Evolutionary conservation across 2,113 vertebrate genomes (phyloP).

Genomic region (Sigmodon hispidus): DNA sequence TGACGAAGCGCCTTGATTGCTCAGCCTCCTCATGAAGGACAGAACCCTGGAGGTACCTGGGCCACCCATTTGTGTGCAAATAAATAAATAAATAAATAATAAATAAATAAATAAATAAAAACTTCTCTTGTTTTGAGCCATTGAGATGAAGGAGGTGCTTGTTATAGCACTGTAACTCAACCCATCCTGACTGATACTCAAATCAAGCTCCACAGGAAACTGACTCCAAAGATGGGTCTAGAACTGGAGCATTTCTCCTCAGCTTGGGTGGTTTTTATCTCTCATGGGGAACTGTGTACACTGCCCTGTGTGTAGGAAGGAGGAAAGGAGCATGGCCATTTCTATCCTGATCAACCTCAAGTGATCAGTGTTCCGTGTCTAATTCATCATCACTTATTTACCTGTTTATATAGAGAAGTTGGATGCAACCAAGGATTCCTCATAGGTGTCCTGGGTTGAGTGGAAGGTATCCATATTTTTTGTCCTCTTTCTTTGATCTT

Average conservation of each 20-base stretch:
- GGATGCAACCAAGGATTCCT: neutral
- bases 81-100: too few relatives aligned
- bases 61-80: neutral
- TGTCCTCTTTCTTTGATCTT: neutral
- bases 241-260: neutral
- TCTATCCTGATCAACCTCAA: neutral
- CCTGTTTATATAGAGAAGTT: neutral
- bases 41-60: neutral
- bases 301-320: neutral
- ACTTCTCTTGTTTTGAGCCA: neutral
- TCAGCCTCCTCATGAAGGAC: neutral
- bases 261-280: neutral
- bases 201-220: neutral
- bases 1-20: neutral
- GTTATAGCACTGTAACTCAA: neutral
- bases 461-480: neutral
- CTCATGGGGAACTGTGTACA: neutral
- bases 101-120: too few relatives aligned
- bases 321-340: neutral
- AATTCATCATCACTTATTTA: neutral
- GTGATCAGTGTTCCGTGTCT: neutral
- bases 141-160: neutral
- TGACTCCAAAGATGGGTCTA: neutral
- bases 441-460: neutral
- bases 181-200: neutral